Evolutionary conservation across 2,797 vertebrate species (phyloP), one percentile per base, ranked within the genome.

Genomic region (Momotus momota): DNA sequence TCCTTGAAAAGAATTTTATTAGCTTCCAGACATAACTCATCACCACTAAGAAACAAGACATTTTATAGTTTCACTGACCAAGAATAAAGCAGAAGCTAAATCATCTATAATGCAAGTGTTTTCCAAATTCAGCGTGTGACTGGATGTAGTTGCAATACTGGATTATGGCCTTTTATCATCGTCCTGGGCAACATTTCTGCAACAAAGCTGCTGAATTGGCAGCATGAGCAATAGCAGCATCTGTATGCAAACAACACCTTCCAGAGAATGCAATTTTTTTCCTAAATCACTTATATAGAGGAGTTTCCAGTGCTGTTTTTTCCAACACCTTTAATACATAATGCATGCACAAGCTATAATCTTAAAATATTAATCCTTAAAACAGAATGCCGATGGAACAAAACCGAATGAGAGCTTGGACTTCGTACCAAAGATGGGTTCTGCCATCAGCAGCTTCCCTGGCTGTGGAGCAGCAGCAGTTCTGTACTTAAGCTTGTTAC

Each of bases 61-160:
- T 90, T 75, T 61, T 54, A 14, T 54, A 15, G 72, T 75, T 84
- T 58, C 13, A 40, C 58, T 86, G 27, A 31, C 52, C 18, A 33
- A 79, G 54, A 70, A 20, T 43, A 62, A 92, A 79, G n/a, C n/a
- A 80, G 41, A 62, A 87, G 41, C 31, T 33, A 58, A 85, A 40
- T 46, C 0, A 0, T 78, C n/a, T 29, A 2, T 45, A 21, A 33
- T 40, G 33, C 8, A 51, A 33, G 74, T 8, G 0, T n/a, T 83
- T 83, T 61, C 33, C 55, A 67, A 90, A 83, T 65, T 26, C 22
- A 64, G 14, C 46, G 9, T 33, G 16, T 86, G 67, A 64, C 31
- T 41, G n/a, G 21, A 21, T 75, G 23, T 60, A 26, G 33, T 67
- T 43, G 9, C 79, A 70, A 26, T 72, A 33, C 29, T 71, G 31